Base-by-base conservation (phyloP, 2,113 vertebrate genomes). In the Myotis brandtii region DNA sequence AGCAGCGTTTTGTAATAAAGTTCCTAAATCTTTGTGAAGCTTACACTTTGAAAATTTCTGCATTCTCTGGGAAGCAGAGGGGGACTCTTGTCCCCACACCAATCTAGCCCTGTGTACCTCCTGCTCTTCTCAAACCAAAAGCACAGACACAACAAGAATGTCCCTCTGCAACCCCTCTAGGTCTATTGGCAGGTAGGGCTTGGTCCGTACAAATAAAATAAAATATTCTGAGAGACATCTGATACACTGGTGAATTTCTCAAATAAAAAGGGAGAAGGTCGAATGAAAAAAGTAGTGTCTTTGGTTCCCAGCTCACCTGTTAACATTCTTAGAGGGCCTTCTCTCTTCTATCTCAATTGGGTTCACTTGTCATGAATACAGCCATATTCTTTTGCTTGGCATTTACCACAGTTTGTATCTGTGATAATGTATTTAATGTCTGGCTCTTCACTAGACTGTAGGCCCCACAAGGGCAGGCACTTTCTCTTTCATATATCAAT, bases 161-260 rank as follows among this genome's bases (percentile, higher is more conserved):
- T 14, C 6, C 18, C 12, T 62, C 34, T 37, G 82, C 43, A 56
- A 5, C 12, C 67, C 62, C n/a, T 77, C 32, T 10, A 40, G 34
- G 87, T 37, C 77, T 32, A 27, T 2, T 2, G n/a, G 48, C 37
- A 40, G 56, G 43, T 9, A 56, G 10, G n/a, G 32, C 5, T 50
- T 69, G 48, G 34, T 40, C 37, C 56, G 86, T 82, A 94, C 82
- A 94, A 94, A 70, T 81, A 40, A 92, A 72, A 75, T 10, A 20
- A 48, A 27, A 43, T 21, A 82, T 93, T 89, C 52, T 67, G 89
- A 79, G 9, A 48, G 25, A 46, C 43, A 48, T 21, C 73, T 79
- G 62, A 80, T 96, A 93, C 92, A 85, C 4, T 8, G n/a, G 59
- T 10, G 27, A 69, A 34, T n/a, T n/a, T 82, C 80, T 56, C 83